Evolutionary conservation across 2,888 invertebrate genomes (phyloP).

Genomic region (Omphaloscelis lunosa): DNA sequence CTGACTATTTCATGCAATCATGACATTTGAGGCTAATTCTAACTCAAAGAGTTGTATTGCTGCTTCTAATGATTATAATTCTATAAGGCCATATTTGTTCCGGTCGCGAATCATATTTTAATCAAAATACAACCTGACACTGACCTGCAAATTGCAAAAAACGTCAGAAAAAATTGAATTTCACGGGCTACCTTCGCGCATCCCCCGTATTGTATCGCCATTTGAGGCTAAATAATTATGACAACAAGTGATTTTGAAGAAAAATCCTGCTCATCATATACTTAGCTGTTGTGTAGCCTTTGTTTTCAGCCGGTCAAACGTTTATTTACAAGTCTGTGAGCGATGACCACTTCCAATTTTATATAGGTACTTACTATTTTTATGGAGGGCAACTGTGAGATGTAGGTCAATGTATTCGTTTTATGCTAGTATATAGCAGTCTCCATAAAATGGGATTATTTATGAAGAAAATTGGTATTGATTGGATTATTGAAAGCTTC

Average conservation of each 20-base stretch:
- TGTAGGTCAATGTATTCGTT: slow-evolving; percentile 26
- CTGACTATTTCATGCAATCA: too few relatives aligned
- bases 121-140: too few relatives aligned
- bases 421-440: neutral
- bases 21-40: too few relatives aligned
- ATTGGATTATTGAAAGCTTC: slow-evolving; percentile 9
- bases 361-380: neutral
- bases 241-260: neutral
- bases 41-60: too few relatives aligned
- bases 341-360: slow-evolving; percentile 3
- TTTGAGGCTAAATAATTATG: neutral
- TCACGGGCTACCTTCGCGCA: too few relatives aligned
- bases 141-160: too few relatives aligned
- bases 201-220: neutral
- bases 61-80: too few relatives aligned
- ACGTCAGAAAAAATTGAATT: too few relatives aligned
- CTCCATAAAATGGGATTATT: slow-evolving; percentile 25
- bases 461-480: slow-evolving; percentile 9
- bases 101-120: too few relatives aligned
- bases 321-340: slow-evolving; percentile 2
- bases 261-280: neutral
- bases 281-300: neutral
- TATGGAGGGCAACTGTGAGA: slow-evolving; percentile 10
- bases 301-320: too few relatives aligned
- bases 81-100: too few relatives aligned